Conservation (phyloP, 1,140 invertebrate genomes). For the Lucilia sericata region DNA sequence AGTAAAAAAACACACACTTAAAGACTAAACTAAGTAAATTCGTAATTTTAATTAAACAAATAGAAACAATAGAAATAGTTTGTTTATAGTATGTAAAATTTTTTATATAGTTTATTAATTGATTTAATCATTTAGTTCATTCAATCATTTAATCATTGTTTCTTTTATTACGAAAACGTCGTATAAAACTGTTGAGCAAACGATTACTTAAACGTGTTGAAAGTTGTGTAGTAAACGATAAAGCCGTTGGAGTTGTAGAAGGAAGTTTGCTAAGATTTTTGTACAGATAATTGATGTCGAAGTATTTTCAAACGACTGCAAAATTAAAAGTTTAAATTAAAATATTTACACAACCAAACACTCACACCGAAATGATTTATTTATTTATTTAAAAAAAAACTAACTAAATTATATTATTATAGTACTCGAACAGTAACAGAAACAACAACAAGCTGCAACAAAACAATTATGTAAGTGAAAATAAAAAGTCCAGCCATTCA, state of each 20-base stretch:
- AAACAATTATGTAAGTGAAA: not conserved
- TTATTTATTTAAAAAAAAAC: no score
- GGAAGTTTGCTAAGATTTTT: conserved; percentile 18
- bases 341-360: conserved; percentile 25
- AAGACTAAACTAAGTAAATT: not conserved
- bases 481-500: conserved; percentile 33
- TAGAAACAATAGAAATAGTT: not conserved
- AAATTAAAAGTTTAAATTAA: conserved; percentile 21
- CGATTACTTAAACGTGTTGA: conserved; percentile 53
- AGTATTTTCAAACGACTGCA: conserved; percentile 34
- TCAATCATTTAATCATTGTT: not conserved
- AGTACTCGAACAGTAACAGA: not conserved
- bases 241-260: not conserved
- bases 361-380: not conserved
- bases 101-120: not conserved
- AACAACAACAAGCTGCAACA: conserved; percentile 6
- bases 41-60: not conserved
- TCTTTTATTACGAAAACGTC: conserved; percentile 44
- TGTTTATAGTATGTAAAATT: not conserved
- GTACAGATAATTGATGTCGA: conserved; percentile 26
- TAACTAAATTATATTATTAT: not conserved
- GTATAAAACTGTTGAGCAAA: conserved; percentile 51
- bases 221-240: conserved; percentile 22
- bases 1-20: not conserved
- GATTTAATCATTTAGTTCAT: not conserved